Percentiles rank a stretch among this genome's conserved stretches.
phyloP scores from a whole-genome alignment of 2,888 invertebrate species.

The Odontomyia ornata region DNA sequence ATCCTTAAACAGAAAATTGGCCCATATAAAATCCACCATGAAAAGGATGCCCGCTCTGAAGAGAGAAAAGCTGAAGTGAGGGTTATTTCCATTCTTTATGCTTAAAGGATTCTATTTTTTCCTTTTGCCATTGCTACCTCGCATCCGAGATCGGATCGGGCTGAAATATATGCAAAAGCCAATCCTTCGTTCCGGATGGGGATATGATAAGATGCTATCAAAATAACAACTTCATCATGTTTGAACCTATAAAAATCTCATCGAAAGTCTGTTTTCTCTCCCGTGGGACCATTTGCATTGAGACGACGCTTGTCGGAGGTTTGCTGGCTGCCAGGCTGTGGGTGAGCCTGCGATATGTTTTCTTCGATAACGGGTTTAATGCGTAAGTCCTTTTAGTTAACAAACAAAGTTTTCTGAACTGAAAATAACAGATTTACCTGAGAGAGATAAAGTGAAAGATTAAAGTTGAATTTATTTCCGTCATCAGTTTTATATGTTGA shows the following conservation, averaged over 20 bases:
- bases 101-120: conserved; percentile 10
- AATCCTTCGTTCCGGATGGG: conserved; percentile 38
- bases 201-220: conserved; percentile 48
- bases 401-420: conserved; percentile 31
- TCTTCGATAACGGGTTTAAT: conserved; percentile 20
- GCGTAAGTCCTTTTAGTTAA: conserved; percentile 32
- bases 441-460: conserved; percentile 7
- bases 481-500: not conserved
- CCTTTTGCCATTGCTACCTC: not conserved
- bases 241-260: conserved; percentile 49
- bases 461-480: conserved; percentile 17
- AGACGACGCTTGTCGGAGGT: not conserved
- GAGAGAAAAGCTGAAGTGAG: not conserved
- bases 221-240: conserved; percentile 49
- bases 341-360: conserved; percentile 21
- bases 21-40: not conserved
- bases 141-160: conserved; percentile 40
- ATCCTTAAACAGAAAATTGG: not conserved
- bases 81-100: conserved; percentile 19
- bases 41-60: not conserved
- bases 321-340: not conserved
- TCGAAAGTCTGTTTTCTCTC: conserved; percentile 43
- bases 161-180: conserved; percentile 43
- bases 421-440: conserved; percentile 29
- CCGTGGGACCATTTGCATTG: not conserved